Evolutionary conservation across 2,888 invertebrate genomes (phyloP).

Genomic region (Dolichomitus sp.): DNA sequence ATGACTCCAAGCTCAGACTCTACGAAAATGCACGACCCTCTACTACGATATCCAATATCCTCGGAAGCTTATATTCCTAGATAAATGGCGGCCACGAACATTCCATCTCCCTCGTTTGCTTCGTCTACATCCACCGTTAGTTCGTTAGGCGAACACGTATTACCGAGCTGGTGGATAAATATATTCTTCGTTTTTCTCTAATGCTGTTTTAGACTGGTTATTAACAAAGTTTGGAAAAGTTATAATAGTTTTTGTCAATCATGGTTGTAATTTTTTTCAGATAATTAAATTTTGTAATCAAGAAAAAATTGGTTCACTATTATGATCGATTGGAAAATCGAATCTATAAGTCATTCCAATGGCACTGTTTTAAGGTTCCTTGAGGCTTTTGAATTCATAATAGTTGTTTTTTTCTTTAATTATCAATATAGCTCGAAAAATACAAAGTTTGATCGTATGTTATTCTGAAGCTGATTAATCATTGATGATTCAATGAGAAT

Average conservation of each 20-base stretch:
- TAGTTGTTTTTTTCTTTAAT: background rate
- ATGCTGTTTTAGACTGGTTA: background rate
- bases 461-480: background rate
- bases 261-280: background rate
- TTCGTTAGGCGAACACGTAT: conserved; percentile 1
- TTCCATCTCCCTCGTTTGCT: conserved; percentile 11
- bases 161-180: background rate
- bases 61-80: conserved; percentile 37
- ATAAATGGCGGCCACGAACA: conserved; percentile 33
- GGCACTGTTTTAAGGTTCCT: background rate
- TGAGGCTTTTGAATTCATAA: background rate
- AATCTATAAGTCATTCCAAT: background rate
- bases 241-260: background rate
- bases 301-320: background rate
- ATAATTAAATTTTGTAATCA: background rate
- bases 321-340: background rate
- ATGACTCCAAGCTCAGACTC: conserved; percentile 26
- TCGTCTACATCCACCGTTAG: background rate
- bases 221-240: background rate
- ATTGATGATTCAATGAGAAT: background rate
- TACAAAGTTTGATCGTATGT: background rate
- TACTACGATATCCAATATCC: conserved; percentile 47
- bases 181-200: background rate
- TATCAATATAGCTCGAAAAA: background rate
- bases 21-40: conserved; percentile 45